phyloP scores from a whole-genome alignment of 2,888 invertebrate genomes.

The Andrena bicolor region DNA sequence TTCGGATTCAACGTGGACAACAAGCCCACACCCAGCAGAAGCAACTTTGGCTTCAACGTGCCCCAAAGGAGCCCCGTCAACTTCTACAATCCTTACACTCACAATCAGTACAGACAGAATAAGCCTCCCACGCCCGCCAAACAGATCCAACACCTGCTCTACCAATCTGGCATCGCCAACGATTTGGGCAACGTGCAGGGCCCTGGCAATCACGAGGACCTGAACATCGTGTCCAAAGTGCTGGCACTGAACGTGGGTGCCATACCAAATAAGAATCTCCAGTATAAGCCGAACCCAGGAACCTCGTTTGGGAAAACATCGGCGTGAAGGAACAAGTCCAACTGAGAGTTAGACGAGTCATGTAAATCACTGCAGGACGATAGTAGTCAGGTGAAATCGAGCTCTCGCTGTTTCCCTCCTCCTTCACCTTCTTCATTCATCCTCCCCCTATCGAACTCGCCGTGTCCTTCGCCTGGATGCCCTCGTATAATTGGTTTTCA shows the following conservation, averaged over 20 bases:
- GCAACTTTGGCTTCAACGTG: constrained; percentile 69
- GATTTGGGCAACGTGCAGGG: constrained; percentile 78
- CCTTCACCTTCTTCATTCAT: constrained; percentile 20
- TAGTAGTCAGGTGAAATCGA: constrained; percentile 76
- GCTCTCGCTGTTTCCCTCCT: constrained; percentile 65
- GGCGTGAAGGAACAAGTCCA: constrained; percentile 59
- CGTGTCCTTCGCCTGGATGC: neutral
- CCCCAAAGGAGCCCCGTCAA: constrained; percentile 78
- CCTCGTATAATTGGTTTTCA: neutral
- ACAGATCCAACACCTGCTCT: constrained; percentile 89
- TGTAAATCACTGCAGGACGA: constrained; percentile 72
- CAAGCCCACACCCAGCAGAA: constrained; percentile 64
- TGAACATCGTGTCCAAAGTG: constrained; percentile 93
- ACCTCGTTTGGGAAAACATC: constrained; percentile 45
- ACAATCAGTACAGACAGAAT: constrained; percentile 62
- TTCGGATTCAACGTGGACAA: constrained; percentile 87
- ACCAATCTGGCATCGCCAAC: constrained; percentile 88
- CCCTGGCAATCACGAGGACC: constrained; percentile 88
- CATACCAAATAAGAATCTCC: constrained; percentile 80
- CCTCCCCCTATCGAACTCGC: constrained; percentile 3
- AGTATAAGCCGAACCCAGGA: constrained; percentile 62
- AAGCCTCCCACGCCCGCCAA: constrained; percentile 84
- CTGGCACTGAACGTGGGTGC: constrained; percentile 92
- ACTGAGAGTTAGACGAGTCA: constrained; percentile 67
- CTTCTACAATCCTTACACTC: constrained; percentile 72